These are phyloP conservation scores for Aepyceros melampus DNA, from an alignment of 2,113 vertebrate species.

Conservation along the genomic window DNA sequence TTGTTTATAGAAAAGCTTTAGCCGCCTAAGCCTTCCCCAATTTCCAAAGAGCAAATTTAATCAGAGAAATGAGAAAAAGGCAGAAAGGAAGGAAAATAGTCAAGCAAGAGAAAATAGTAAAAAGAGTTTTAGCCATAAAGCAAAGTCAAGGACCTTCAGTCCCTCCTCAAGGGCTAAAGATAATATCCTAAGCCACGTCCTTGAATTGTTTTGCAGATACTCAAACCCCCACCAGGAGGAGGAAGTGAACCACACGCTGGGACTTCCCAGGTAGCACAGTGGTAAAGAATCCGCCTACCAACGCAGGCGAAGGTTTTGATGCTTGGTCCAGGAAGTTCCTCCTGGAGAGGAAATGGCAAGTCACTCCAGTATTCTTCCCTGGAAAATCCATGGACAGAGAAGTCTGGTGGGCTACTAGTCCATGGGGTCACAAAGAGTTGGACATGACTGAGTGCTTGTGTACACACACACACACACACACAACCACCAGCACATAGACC, in stretches of 20 bases:
- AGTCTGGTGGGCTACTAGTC: not conserved
- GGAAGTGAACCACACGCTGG: not conserved
- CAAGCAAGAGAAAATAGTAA: not conserved
- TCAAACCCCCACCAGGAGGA: not conserved
- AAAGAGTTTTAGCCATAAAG: not conserved
- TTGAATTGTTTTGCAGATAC: not conserved
- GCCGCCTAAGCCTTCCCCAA: not conserved
- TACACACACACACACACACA: rapidly evolving
- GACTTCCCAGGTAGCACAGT: not conserved
- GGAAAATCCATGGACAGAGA: not conserved
- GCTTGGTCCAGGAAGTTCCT: not conserved
- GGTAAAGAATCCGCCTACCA: not conserved
- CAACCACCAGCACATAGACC: not conserved
- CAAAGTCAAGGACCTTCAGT: not conserved
- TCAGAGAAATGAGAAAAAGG: not conserved
- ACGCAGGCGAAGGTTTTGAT: not conserved
- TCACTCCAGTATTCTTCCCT: not conserved
- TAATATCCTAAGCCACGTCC: not conserved
- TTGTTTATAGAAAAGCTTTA: not conserved
- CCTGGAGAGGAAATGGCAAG: not conserved
- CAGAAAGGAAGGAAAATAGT: not conserved
- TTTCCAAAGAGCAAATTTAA: not conserved
- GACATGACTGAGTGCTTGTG: not conserved
- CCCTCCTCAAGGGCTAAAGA: not conserved
- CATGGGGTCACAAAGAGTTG: not conserved